Conservation (phyloP, 2,113 vertebrate genomes). For the Dromaius novaehollandiae region DNA sequence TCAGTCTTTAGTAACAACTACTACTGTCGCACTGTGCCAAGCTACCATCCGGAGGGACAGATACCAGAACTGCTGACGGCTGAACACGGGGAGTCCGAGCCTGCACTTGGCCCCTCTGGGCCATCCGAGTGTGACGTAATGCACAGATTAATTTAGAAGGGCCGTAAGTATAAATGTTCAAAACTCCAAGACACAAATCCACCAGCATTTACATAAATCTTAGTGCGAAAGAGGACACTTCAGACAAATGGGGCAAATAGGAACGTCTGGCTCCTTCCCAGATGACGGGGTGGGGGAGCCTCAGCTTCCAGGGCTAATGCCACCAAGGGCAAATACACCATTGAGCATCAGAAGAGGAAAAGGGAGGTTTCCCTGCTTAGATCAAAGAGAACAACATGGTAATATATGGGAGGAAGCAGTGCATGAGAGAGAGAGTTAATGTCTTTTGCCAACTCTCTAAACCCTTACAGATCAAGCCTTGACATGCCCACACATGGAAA, state of each 20-base stretch:
- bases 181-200: background rate
- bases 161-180: background rate
- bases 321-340: background rate
- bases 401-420: background rate
- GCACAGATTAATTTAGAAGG: background rate
- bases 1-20: background rate
- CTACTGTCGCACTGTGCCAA: background rate
- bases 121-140: fast-evolving
- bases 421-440: background rate
- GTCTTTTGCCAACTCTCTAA: background rate
- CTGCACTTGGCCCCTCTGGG: fast-evolving
- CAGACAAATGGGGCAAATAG: fast-evolving
- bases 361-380: fast-evolving
- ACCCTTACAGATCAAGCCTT: background rate
- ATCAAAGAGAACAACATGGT: background rate
- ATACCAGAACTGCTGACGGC: fast-evolving
- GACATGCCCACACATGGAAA: background rate
- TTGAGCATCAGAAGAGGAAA: background rate
- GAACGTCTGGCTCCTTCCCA: background rate
- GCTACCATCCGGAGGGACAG: background rate
- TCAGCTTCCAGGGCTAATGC: background rate
- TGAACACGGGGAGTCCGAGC: background rate
- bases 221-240: background rate
- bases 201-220: background rate
- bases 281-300: background rate